Evolutionary conservation across 2,113 vertebrate species (phyloP), one percentile per base, ranked within the genome.

Genomic region (Delphinus delphis): DNA sequence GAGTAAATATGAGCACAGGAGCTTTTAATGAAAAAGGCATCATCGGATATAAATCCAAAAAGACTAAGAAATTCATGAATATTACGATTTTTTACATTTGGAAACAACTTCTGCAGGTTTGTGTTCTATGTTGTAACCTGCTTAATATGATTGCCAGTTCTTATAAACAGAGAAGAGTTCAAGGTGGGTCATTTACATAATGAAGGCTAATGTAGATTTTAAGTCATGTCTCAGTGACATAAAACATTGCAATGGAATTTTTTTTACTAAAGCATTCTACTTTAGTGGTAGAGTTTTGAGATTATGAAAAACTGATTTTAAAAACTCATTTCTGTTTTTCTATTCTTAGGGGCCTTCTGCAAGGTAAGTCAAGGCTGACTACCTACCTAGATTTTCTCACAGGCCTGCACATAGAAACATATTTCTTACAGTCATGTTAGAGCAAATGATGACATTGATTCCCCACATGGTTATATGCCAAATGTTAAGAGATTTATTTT

Each of bases 1-100:
- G 97, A 99, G 44, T 99, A 98, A 95, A 87, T 85, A 41, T 44
- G 47, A 93, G n/a, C 73, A 71, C 2, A 79, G 60, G 31, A 71
- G 44, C 58, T 93, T 73, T 91, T 62, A 55, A 38, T 71, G 41
- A 80, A 96, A 97, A 91, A 65, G 92, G 44, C 67, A 50, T 74
- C 20, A 6, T 91, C 89, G 74, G 93, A 92, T 95, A 87, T 50
- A 88, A 91, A 76, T 79, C 86, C 95, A 62, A 55, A 70, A 93
- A 93, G 93, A 97, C 68, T 88, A 81, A 82, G 95, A 93, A 65
- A 65, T 36, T 96, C 65, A 88, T 26, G 33, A 93, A 76, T 90
- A 93, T 58, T 90, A 77, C 50, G 60, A 74, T 90, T 76, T 94
- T 98, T 92, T 81, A 90, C 33, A 41, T 96, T 58, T 93, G 71